Evolutionary conservation across 2,888 invertebrate genomes (phyloP).

Genomic region (Zelleria hepariella): DNA sequence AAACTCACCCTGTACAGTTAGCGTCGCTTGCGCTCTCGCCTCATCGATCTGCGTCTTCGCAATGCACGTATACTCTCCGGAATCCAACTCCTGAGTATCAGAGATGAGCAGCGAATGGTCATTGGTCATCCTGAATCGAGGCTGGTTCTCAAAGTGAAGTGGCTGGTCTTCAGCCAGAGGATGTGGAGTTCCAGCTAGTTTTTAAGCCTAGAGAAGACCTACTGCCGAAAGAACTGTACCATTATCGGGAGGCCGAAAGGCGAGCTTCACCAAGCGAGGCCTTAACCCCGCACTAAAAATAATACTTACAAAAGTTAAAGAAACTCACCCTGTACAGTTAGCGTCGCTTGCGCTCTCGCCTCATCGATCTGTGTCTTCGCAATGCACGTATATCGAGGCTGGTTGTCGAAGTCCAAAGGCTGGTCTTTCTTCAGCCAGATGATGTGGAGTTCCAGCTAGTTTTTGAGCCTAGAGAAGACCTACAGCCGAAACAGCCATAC

Average conservation of each 20-base stretch:
- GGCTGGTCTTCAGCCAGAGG: constrained; percentile 87
- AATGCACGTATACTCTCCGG: constrained; percentile 95
- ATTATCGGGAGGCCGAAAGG: no score
- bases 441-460: constrained; percentile 82
- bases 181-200: no score
- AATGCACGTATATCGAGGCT: constrained; percentile 91
- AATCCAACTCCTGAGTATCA: constrained; percentile 94
- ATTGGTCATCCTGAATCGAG: constrained; percentile 83
- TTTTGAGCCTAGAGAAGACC: no score
- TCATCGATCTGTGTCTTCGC: constrained; percentile 92
- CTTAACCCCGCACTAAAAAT: no score
- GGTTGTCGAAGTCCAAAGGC: constrained; percentile 88
- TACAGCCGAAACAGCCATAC: no score
- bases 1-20: constrained; percentile 87
- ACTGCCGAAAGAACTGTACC: no score
- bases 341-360: constrained; percentile 86
- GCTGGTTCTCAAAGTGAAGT: constrained; percentile 89
- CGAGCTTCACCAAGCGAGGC: no score
- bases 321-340: constrained; percentile 87
- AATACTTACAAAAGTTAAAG: no score
- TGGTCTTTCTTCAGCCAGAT: constrained; percentile 91
- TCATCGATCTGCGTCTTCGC: constrained; percentile 92
- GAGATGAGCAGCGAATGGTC: constrained; percentile 96
- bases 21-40: constrained; percentile 86
- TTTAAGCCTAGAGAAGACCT: no score